These are phyloP conservation scores for Pogonomyrmex californicus DNA, from an alignment of 1,140 invertebrate species.

Conservation along the genomic window DNA sequence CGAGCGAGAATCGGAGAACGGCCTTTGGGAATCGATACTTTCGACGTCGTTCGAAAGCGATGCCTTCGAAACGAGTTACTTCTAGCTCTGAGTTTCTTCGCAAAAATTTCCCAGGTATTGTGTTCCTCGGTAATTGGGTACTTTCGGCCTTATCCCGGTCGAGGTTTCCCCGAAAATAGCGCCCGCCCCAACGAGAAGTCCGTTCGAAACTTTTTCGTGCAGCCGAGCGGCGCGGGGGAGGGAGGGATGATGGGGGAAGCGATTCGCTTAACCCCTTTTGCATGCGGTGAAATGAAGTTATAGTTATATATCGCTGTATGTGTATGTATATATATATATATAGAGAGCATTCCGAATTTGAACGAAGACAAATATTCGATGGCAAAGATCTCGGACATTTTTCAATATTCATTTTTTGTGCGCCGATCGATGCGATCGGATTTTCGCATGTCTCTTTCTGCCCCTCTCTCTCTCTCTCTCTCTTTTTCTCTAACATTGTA, in stretches of 20 bases:
- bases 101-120: conserved; percentile 67
- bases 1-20: conserved; percentile 58
- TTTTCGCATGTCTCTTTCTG: conserved; percentile 1
- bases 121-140: conserved; percentile 64
- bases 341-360: background rate
- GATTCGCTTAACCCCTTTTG: conserved; percentile 21
- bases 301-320: background rate
- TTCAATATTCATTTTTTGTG: conserved; percentile 15
- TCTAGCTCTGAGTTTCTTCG: conserved; percentile 14
- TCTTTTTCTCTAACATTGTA: background rate
- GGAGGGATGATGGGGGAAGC: background rate
- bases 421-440: conserved; percentile 31
- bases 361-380: conserved; percentile 27
- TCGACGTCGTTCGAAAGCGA: conserved; percentile 67
- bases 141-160: conserved; percentile 37
- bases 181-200: background rate
- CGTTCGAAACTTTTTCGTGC: conserved; percentile 9
- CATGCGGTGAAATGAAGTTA: conserved; percentile 38
- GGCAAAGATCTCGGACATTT: conserved; percentile 20
- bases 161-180: conserved; percentile 56
- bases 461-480: too few relatives aligned
- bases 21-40: conserved; percentile 75
- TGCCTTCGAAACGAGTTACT: conserved; percentile 69
- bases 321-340: too few relatives aligned
- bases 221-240: background rate